phyloP scores from a whole-genome alignment of 2,888 invertebrate genomes.

The Phrixothrix hirtus region DNA sequence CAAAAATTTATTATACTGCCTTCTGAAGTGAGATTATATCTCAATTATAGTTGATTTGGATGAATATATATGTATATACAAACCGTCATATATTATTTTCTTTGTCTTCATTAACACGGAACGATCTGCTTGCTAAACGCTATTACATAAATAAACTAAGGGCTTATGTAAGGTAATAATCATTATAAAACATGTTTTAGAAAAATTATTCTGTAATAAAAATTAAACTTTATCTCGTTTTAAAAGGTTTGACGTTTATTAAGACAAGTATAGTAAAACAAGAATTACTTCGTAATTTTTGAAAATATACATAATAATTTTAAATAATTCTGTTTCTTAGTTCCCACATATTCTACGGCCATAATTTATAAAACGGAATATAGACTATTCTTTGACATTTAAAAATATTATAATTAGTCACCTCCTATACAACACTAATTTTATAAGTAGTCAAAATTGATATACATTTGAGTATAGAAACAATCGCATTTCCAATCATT shows the following conservation, averaged over 20 bases:
- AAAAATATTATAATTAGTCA: background rate
- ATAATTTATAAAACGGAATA: background rate
- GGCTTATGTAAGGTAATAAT: constrained; percentile 10
- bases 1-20: constrained; percentile 12
- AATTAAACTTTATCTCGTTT: constrained; percentile 23
- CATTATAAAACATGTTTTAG: constrained; percentile 8
- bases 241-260: constrained; percentile 23
- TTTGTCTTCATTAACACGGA: constrained; percentile 15
- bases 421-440: background rate
- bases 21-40: constrained; percentile 15
- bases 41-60: constrained; percentile 15
- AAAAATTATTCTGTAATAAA: constrained; percentile 21
- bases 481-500: too few species aligned
- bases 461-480: too few species aligned
- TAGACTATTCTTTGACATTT: background rate
- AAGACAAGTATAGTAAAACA: constrained; percentile 9
- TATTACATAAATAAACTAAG: constrained; percentile 4
- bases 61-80: background rate
- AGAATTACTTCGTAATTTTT: constrained; percentile 14
- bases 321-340: constrained; percentile 2
- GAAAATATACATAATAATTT: constrained; percentile 9
- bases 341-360: background rate
- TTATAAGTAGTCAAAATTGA: too few species aligned
- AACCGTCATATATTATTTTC: constrained; percentile 5
- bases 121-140: constrained; percentile 9